These are phyloP conservation scores for Perizoma affinitatum DNA, from an alignment of 2,888 invertebrate species.

Conservation along the genomic window DNA sequence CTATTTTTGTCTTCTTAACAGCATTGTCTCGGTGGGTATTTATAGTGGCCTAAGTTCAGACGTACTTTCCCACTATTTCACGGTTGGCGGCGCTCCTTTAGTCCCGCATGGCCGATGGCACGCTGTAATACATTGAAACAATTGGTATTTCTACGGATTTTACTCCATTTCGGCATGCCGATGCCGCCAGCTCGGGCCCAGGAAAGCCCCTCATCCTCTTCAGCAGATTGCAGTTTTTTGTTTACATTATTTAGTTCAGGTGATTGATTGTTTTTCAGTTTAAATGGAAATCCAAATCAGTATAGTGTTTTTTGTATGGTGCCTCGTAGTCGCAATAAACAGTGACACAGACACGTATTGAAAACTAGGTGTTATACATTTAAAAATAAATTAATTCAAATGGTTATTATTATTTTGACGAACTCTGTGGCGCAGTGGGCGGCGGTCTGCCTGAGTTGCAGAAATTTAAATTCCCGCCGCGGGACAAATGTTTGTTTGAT, in stretches of 20 bases:
- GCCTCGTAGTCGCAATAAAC: no score
- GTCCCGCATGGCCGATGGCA: constrained; percentile 12
- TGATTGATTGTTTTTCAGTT: no score
- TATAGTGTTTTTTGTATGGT: no score
- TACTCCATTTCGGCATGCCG: constrained; percentile 13
- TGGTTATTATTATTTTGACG: no score
- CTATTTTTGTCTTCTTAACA: not conserved
- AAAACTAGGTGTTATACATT: no score
- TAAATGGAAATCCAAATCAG: no score
- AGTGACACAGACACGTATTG: no score
- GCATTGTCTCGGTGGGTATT: not conserved
- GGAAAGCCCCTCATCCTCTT: constrained; percentile 8
- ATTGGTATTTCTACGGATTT: constrained; percentile 17
- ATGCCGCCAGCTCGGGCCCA: constrained; percentile 4
- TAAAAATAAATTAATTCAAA: no score
- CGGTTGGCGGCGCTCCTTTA: constrained; percentile 25
- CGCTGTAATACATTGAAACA: constrained; percentile 1
- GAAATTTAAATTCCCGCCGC: no score
- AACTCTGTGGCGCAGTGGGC: no score
- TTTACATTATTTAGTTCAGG: not conserved
- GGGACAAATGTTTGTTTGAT: no score
- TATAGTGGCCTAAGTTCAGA: not conserved
- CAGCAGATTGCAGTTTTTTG: constrained; percentile 7
- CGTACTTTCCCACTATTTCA: constrained; percentile 39
- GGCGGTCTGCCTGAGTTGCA: no score